Evolutionary conservation across 2,113 vertebrate species (phyloP), one percentile per base, ranked within the genome.

Genomic region (Scortum barcoo): DNA sequence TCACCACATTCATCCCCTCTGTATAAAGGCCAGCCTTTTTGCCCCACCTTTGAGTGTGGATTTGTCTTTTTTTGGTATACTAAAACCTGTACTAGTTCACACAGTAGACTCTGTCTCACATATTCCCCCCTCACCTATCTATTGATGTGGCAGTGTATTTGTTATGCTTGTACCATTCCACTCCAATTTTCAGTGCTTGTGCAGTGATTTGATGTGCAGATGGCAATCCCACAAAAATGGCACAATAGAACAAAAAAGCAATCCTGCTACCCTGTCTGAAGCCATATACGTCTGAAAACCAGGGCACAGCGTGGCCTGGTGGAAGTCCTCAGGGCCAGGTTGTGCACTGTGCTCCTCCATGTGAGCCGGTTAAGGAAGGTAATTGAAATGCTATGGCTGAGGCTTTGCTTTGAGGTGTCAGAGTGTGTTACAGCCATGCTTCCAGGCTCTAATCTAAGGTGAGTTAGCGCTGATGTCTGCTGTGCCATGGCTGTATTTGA

Each of bases 381-480:
- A 92, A 95, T 94, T 95, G 93, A 94, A 95, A 94, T 91, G 94
- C 91, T 90, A 26, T 65, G 38, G 74, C 72, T 7, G 81, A 90
- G 88, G 91, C 89, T 93, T 90, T 89, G 86, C 90, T 94, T 90
- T 92, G 89, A 93, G 93, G 87, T 95, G 94, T 93, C 94, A 88
- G 54, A 56, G 70, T 70, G 90, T 57, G 87, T 94, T 94, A 92
- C 85, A 75, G 76, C 82, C 72, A 40, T 40, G 76, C 79, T 77
- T 72, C 90, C 83, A 85, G 85, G 80, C 62, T 80, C 80, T 93
- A 92, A 93, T 93, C 86, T 88, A 81, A 93, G 93, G 90, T 88
- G 92, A 95, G 93, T 76, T 78, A 79, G 86, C 65, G 74, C 84
- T 84, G 91, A 92, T 84, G 93, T 88, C 85, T 91, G 89, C 86